phyloP scores from a whole-genome alignment of 37 sponge, comb jelly and placozoan genomes.

The Lycopodina hypogea region DNA sequence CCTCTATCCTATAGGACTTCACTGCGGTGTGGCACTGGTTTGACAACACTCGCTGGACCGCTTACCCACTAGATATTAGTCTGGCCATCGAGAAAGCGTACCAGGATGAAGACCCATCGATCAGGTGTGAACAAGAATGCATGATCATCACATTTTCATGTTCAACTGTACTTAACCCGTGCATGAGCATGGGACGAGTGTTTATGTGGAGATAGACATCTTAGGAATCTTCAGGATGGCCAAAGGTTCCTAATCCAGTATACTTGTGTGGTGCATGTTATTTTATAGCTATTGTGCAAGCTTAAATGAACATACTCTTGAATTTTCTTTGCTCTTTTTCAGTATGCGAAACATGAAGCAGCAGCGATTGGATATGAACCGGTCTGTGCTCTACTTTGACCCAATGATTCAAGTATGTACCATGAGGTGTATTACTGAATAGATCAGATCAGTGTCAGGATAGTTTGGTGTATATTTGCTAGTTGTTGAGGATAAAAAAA shows the following conservation, averaged over 20 bases:
- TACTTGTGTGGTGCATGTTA: too few species aligned
- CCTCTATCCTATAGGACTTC: constrained; percentile 24
- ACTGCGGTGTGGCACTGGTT: constrained; percentile 79
- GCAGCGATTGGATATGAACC: constrained; percentile 13
- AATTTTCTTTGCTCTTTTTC: neutral
- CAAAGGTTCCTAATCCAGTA: too few species aligned
- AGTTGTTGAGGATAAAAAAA: too few species aligned
- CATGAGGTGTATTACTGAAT: neutral
- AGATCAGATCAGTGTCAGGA: neutral
- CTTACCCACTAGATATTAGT: constrained; percentile 48
- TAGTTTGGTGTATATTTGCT: too few species aligned
- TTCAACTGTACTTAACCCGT: too few species aligned
- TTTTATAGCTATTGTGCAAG: neutral
- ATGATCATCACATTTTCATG: too few species aligned
- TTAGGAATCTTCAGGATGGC: too few species aligned
- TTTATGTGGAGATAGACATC: too few species aligned
- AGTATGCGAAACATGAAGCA: neutral
- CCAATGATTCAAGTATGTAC: constrained; percentile 73
- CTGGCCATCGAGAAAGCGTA: constrained; percentile 55
- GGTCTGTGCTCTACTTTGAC: constrained; percentile 29
- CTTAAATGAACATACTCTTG: neutral
- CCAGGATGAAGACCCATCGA: constrained; percentile 27
- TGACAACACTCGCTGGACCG: constrained; percentile 76
- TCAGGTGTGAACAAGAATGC: constrained; percentile 14
- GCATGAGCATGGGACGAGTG: too few species aligned